Conservation (phyloP, 2,888 invertebrate genomes). For the Electrophaes corylata region DNA sequence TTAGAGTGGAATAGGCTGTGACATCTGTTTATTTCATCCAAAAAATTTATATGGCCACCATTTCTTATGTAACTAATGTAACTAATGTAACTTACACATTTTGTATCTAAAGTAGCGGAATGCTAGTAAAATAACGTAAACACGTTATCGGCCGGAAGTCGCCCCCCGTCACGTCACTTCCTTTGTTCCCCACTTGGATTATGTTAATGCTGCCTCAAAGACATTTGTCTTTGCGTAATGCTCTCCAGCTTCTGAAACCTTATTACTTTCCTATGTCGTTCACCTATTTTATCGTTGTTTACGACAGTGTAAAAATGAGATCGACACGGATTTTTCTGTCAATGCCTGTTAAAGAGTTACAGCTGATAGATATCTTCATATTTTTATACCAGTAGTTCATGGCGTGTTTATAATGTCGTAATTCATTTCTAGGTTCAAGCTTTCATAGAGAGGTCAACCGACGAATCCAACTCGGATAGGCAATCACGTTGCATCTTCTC, state of each 20-base stretch:
- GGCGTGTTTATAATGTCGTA: background rate
- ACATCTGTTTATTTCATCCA: too few relatives aligned
- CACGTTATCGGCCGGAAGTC: constrained; percentile 60
- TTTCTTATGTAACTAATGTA: too few relatives aligned
- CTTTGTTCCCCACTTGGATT: constrained; percentile 74
- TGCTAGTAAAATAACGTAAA: too few relatives aligned
- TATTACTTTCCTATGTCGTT: constrained; percentile 70
- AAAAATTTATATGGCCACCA: too few relatives aligned
- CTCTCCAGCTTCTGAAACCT: constrained; percentile 58
- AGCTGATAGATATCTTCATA: background rate
- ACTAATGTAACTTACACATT: too few relatives aligned
- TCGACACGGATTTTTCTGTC: constrained; percentile 24
- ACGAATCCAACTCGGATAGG: too few relatives aligned
- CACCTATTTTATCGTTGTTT: constrained; percentile 67
- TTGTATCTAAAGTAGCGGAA: too few relatives aligned
- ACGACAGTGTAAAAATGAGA: constrained; percentile 45
- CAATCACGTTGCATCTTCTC: too few relatives aligned
- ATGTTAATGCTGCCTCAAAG: constrained; percentile 76
- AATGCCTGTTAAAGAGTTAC: constrained; percentile 9
- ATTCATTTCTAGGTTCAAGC: too few relatives aligned
- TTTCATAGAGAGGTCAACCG: too few relatives aligned
- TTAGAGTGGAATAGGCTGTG: too few relatives aligned
- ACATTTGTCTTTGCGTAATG: constrained; percentile 79
- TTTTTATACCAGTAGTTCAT: background rate
- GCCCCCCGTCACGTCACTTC: constrained; percentile 64